Conservation (phyloP, 2,888 invertebrate species). For the Piscicola geometra region DNA sequence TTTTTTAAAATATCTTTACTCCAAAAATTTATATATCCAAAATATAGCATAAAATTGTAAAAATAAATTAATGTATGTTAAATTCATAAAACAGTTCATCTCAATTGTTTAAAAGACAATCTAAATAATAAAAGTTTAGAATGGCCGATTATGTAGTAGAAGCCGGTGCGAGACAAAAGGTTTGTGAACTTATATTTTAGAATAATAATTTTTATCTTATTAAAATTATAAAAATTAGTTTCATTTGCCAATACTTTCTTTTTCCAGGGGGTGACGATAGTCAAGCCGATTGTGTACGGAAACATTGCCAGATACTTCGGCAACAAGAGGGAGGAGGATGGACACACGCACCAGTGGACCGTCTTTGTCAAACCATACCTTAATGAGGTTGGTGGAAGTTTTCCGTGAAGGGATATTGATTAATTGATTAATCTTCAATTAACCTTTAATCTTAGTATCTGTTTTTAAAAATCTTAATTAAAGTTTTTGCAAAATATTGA, state of each 20-base stretch:
- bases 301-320: conserved; percentile 92
- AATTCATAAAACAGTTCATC: neutral
- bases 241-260: too few relatives aligned
- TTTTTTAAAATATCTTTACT: neutral
- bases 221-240: too few relatives aligned
- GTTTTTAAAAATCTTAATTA: neutral
- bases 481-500: neutral
- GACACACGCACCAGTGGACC: conserved; percentile 98
- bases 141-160: conserved; percentile 12
- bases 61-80: neutral
- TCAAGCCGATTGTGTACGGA: conserved; percentile 93
- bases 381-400: conserved; percentile 54
- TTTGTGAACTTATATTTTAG: neutral
- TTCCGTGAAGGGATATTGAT: neutral
- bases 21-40: neutral
- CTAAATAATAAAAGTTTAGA: neutral
- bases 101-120: neutral
- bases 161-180: neutral
- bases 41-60: neutral
- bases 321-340: conserved; percentile 91
- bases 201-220: too few relatives aligned
- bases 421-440: neutral
- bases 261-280: conserved; percentile 60
- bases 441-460: too few relatives aligned
- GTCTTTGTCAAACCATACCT: conserved; percentile 88